Conservation (phyloP, 2,888 invertebrate genomes). For the Rhodophaea formosa region DNA sequence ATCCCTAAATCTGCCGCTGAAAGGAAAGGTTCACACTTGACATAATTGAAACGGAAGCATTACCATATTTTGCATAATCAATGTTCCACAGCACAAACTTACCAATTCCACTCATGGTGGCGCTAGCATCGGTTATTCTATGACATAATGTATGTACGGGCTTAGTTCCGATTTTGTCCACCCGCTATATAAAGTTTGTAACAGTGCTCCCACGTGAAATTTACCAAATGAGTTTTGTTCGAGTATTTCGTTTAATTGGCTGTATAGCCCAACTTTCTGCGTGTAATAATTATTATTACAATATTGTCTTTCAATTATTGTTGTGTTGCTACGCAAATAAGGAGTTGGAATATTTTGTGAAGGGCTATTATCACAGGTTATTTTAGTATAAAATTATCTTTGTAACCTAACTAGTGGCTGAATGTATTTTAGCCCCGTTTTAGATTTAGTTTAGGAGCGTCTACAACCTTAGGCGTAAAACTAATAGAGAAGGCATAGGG, state of each 20-base stretch:
- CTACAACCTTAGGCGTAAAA: no score
- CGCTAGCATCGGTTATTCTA: not conserved
- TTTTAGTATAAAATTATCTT: no score
- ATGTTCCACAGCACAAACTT: not conserved
- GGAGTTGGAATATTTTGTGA: no score
- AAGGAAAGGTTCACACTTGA: not conserved
- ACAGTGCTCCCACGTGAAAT: not conserved
- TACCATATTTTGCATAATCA: slow-evolving; percentile 6
- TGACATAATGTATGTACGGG: not conserved
- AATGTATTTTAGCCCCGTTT: no score
- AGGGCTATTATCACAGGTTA: no score
- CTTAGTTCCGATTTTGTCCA: not conserved
- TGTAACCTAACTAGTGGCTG: no score
- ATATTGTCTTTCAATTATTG: no score
- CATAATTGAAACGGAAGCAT: slow-evolving; percentile 8
- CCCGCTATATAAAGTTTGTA: not conserved
- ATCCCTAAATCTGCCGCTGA: not conserved
- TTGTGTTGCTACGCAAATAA: no score
- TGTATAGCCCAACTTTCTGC: not conserved
- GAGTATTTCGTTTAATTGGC: not conserved
- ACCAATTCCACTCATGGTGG: not conserved
- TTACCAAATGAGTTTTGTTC: not conserved
- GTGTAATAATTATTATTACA: no score
- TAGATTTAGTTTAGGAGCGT: no score
- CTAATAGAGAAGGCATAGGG: no score